These are phyloP conservation scores for Phylloscopus whistleri DNA, from an alignment of 2,113 vertebrate species.

Conservation along the genomic window DNA sequence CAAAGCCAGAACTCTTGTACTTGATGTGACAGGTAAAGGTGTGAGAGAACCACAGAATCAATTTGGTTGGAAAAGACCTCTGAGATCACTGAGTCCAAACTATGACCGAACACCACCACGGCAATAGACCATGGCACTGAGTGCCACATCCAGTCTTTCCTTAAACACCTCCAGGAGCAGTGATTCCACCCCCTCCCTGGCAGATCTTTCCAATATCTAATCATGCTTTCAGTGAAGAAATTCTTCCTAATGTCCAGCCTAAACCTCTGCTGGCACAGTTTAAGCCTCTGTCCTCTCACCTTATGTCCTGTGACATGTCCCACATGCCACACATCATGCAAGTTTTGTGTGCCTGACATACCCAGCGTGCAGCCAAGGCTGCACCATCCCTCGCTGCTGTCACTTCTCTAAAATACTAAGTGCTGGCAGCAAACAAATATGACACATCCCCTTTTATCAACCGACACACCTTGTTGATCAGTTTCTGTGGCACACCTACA, in stretches of 20 bases:
- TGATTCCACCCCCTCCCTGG: background rate
- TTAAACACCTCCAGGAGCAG: background rate
- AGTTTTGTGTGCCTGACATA: no score
- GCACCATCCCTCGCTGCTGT: fast-evolving
- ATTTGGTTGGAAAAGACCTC: background rate
- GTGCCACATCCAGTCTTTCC: background rate
- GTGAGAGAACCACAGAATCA: background rate
- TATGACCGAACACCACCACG: fast-evolving
- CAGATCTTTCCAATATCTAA: background rate
- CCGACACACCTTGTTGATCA: background rate
- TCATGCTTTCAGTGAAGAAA: background rate
- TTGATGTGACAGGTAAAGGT: fast-evolving
- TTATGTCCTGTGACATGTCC: background rate
- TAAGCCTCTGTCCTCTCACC: background rate
- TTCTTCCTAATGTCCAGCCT: background rate
- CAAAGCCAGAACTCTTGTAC: background rate
- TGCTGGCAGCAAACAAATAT: background rate
- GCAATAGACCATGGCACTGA: background rate
- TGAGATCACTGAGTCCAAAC: background rate
- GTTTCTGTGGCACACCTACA: background rate
- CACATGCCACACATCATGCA: fast-evolving
- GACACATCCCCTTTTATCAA: background rate
- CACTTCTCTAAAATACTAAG: background rate
- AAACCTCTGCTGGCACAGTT: background rate
- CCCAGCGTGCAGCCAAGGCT: fast-evolving